A percentile compares a stretch with the other conserved stretches of the same genome.
Conservation (phyloP, 1,140 invertebrate genomes). For the Rhopalosiphum maidis region DNA sequence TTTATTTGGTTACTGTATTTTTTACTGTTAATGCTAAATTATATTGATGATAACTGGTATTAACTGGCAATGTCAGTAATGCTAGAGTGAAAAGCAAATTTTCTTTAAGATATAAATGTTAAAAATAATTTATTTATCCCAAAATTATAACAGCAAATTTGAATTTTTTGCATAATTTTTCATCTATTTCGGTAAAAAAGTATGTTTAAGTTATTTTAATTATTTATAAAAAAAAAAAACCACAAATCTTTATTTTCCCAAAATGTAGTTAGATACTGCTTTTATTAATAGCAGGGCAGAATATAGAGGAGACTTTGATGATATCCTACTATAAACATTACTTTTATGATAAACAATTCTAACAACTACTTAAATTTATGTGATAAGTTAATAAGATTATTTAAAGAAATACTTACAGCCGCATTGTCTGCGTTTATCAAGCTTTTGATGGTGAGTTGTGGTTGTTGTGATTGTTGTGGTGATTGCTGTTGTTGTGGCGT, state of each 20-base stretch:
- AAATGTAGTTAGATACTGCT: neutral
- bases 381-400: neutral
- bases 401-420: neutral
- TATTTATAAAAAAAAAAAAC: neutral
- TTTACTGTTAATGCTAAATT: neutral
- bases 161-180: neutral
- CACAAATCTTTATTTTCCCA: neutral
- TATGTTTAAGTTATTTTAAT: neutral
- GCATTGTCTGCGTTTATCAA: neutral
- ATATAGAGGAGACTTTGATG: neutral
- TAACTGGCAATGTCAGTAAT: no score
- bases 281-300: neutral
- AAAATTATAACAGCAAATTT: neutral
- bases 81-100: no score
- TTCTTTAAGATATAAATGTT: neutral
- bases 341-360: neutral
- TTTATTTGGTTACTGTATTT: neutral
- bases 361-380: neutral
- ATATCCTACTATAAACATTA: neutral
- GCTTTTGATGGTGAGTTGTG: neutral
- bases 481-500: neutral
- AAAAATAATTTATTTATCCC: neutral
- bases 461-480: neutral
- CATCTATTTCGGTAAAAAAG: neutral
- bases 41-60: no score